Evolutionary conservation across 2,888 invertebrate species (phyloP).

Genomic region (Polymixis flavicincta): DNA sequence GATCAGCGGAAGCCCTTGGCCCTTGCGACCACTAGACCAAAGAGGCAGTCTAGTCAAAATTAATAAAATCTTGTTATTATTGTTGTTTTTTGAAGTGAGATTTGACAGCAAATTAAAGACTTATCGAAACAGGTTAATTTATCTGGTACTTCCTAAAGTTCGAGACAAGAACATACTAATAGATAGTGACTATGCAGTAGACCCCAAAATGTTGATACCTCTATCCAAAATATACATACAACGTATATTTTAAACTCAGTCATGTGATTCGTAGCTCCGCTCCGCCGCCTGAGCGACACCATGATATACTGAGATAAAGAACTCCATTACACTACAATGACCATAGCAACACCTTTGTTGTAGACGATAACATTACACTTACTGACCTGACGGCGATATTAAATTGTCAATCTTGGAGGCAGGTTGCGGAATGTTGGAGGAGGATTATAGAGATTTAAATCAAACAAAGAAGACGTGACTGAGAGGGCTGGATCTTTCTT

Average conservation of each 20-base stretch:
- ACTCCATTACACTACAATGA: slow-evolving; percentile 77
- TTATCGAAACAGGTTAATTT: not conserved
- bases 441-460: not conserved
- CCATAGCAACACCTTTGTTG: slow-evolving; percentile 73
- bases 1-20: too few relatives aligned
- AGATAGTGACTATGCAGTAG: not conserved
- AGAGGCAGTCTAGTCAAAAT: not conserved
- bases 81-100: not conserved
- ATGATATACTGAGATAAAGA: slow-evolving; percentile 80
- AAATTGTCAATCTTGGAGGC: slow-evolving; percentile 14
- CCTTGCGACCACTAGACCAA: too few relatives aligned
- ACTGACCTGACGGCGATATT: slow-evolving; percentile 19
- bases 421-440: not conserved
- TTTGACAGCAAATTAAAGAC: not conserved
- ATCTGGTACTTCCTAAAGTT: not conserved
- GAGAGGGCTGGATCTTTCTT: too few relatives aligned
- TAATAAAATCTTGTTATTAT: not conserved
- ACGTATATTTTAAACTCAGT: slow-evolving; percentile 10
- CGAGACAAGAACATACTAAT: not conserved
- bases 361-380: slow-evolving; percentile 34
- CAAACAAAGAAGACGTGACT: too few relatives aligned
- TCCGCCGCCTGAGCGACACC: slow-evolving; percentile 66
- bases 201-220: too few relatives aligned
- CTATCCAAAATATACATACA: not conserved
- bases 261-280: slow-evolving; percentile 55